Evolutionary conservation across 2,888 invertebrate species (phyloP), one percentile per base, ranked within the genome.

Genomic region (Erpobdella octoculata): DNA sequence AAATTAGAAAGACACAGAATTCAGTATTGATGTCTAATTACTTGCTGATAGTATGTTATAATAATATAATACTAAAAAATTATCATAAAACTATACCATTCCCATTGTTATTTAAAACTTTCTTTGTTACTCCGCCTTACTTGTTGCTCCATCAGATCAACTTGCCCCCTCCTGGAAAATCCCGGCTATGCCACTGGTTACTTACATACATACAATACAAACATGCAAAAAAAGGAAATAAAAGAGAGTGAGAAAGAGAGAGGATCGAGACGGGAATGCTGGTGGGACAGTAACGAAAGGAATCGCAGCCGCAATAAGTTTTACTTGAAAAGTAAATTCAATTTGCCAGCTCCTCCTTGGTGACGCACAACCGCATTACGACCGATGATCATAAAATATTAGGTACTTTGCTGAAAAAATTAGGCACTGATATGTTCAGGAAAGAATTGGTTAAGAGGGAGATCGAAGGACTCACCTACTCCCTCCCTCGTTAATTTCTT

Each of bases 391-490:
- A 53, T 53, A 53, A 71, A 71, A 67, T 67, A 71, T 71, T 71
- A 64, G 71, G 62, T 66, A 67, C 64, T 65, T 71, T 67, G 46
- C 38, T 35, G 65, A 9, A 33, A 28, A 71, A 71, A 71, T 71
- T 71, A 71, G 71, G 71, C 71, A 58, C 71, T 36, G 48, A 25
- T 48, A 53, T 28, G 21, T 53, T n/a, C 53, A n/a, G 53, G 9
- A 1, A 25, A 25, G 28, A 53, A 9, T 53, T 21, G 53, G 21
- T 6, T 25, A 53, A 53, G 53, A 25, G 28, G 8, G 1, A 9
- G 15, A 53, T 53, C 5, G 18, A 21, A 25, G 21, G 9, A 9
- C 53, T 28, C 1, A 9, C 53, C 28, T 53, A 6, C 28, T 1
- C n/a, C 6, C 3, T 12, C 21, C 21, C 21, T 53, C 8, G 18